Evolutionary conservation across 1,140 invertebrate genomes (phyloP).

Genomic region (Watersipora subatra): DNA sequence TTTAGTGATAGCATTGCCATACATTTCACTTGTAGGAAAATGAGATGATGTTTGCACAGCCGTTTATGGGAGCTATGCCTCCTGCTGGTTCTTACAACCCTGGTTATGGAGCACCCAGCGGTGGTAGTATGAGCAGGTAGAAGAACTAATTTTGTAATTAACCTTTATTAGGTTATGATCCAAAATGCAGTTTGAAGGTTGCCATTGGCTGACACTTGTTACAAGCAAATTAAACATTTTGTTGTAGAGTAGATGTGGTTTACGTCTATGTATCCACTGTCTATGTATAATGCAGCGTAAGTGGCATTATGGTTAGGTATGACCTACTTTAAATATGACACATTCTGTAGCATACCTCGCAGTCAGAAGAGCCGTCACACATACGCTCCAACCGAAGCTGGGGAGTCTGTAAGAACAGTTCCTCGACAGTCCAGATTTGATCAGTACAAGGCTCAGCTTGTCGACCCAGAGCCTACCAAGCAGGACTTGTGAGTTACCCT

Average conservation of each 20-base stretch:
- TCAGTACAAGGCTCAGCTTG: neutral
- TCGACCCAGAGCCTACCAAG: neutral
- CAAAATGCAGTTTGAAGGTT: too few species aligned
- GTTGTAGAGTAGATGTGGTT: too few species aligned
- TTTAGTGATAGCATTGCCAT: too few species aligned
- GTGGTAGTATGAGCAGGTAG: neutral
- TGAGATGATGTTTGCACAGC: neutral
- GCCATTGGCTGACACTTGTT: too few species aligned
- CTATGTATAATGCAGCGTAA: too few species aligned
- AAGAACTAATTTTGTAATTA: too few species aligned
- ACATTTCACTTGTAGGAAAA: neutral
- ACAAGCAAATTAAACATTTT: too few species aligned
- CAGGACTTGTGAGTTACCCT: neutral
- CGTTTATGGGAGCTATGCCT: neutral
- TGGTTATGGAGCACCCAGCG: neutral
- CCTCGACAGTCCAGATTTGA: neutral
- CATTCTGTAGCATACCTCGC: neutral
- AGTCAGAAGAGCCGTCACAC: neutral
- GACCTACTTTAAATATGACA: too few species aligned
- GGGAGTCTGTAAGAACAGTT: neutral
- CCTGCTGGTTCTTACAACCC: neutral
- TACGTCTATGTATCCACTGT: too few species aligned
- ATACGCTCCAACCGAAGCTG: neutral
- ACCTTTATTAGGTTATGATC: too few species aligned
- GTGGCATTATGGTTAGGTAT: too few species aligned